Conservation (phyloP, 2,113 vertebrate genomes). For the Aleadryas rufinucha region DNA sequence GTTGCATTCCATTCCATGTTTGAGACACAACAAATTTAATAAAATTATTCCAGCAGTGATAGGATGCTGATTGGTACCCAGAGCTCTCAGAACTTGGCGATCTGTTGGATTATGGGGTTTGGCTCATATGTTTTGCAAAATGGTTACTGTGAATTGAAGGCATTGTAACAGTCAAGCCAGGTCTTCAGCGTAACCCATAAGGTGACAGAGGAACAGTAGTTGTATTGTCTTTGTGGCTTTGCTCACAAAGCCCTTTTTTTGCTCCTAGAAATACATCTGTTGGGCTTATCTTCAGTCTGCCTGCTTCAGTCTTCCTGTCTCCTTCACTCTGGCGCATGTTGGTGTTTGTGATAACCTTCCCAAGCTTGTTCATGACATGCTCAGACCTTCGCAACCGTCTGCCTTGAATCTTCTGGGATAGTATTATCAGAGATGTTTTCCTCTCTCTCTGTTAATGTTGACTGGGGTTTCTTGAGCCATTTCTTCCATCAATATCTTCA, state of each 20-base stretch:
- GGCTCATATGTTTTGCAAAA: neutral
- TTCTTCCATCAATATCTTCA: neutral
- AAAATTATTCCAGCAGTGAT: neutral
- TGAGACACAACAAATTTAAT: neutral
- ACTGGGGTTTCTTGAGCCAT: neutral
- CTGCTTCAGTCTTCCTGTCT: neutral
- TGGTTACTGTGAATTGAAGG: neutral
- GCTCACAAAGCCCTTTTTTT: neutral
- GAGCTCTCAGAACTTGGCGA: neutral
- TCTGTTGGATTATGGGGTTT: neutral
- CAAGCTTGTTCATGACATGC: neutral
- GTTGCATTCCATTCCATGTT: neutral
- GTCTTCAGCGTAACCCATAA: neutral
- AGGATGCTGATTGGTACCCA: neutral
- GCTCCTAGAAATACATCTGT: neutral
- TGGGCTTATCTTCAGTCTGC: neutral
- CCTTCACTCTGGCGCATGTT: neutral
- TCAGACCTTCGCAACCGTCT: neutral
- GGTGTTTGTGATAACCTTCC: constrained; percentile 8
- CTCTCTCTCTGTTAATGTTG: neutral
- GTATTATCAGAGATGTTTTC: neutral
- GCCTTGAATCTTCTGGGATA: neutral
- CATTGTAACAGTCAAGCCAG: neutral
- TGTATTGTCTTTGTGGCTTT: neutral
- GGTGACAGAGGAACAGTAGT: neutral